phyloP scores from a whole-genome alignment of 1,140 invertebrate genomes.

The Micrasema minimum region DNA sequence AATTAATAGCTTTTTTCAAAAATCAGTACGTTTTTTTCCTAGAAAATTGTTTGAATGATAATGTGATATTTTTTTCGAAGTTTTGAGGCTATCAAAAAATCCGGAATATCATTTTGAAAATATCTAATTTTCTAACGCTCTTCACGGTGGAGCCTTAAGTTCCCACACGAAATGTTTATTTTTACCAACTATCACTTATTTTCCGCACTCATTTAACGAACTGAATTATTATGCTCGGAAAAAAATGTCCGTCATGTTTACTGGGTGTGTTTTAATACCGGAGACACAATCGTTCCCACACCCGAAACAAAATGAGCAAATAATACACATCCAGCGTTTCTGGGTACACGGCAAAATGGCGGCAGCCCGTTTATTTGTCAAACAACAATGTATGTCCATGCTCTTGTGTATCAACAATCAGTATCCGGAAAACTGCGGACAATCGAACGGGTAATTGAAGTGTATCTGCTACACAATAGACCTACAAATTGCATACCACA shows the following conservation, averaged over 20 bases:
- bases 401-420: constrained; percentile 7
- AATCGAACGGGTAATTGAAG: constrained; percentile 28
- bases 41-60: no score
- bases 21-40: no score
- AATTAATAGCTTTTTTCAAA: no score
- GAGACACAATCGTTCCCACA: constrained; percentile 8
- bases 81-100: no score
- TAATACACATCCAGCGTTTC: neutral
- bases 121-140: no score
- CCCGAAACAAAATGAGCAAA: neutral
- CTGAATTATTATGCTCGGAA: no score
- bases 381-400: neutral
- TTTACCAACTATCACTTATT: no score
- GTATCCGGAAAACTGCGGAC: constrained; percentile 28
- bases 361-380: constrained; percentile 12
- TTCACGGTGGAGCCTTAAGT: no score
- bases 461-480: constrained; percentile 1
- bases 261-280: constrained; percentile 11
- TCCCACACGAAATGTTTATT: no score
- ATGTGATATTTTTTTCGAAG: no score
- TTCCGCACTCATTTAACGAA: no score
- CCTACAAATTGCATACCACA: neutral
- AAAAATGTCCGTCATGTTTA: neutral
- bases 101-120: no score
- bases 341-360: neutral